Conservation (phyloP, 1,140 invertebrate genomes). For the Papilio helenus region DNA sequence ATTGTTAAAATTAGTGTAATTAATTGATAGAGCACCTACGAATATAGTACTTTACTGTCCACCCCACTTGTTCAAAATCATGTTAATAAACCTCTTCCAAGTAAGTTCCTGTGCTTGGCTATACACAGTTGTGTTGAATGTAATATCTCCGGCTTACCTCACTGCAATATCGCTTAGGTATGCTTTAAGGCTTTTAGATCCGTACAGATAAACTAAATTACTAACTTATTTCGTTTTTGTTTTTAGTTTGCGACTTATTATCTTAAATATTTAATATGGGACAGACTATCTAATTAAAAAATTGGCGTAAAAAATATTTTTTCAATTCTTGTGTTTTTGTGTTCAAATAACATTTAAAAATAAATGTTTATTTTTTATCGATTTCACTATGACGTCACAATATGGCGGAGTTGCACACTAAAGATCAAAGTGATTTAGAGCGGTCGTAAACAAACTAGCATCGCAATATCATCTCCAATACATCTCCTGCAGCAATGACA, state of each 20-base stretch:
- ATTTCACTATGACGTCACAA: not conserved
- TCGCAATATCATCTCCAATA: not conserved
- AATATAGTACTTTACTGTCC: no score
- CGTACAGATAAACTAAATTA: not conserved
- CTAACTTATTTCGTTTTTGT: not conserved
- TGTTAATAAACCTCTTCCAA: not conserved
- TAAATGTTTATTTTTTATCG: no score
- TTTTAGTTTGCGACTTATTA: not conserved
- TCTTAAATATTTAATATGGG: not conserved
- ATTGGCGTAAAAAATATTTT: no score
- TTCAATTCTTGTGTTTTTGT: no score
- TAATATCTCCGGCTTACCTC: not conserved
- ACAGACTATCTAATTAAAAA: no score
- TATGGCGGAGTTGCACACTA: no score
- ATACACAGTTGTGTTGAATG: not conserved
- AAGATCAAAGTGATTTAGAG: no score
- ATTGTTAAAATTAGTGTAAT: no score
- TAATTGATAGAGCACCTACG: no score
- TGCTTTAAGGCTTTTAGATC: not conserved
- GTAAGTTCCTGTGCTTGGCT: not conserved
- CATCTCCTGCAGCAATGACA: not conserved
- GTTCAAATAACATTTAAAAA: no score
- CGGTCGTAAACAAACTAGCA: not conserved
- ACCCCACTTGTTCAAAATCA: no score
- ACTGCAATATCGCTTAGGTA: not conserved